Evolutionary conservation across 64 coral and sea anemone species (phyloP).

Genomic region (Montipora cactus): DNA sequence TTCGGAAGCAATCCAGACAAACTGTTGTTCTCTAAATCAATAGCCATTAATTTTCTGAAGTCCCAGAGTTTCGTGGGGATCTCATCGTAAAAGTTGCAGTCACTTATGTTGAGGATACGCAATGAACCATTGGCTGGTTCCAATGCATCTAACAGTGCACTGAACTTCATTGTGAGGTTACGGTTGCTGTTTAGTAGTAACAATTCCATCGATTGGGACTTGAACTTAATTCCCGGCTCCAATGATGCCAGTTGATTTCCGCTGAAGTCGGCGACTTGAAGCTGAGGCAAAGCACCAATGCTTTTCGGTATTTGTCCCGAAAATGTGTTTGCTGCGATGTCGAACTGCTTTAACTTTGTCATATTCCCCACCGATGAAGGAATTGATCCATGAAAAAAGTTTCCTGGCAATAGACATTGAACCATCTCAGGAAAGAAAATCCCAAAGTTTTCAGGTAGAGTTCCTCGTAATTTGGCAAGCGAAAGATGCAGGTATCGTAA

Average conservation of each 20-base stretch:
- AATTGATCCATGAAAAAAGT: conserved; percentile 43
- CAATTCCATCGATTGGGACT: conserved; percentile 35
- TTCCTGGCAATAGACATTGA: conserved; percentile 63
- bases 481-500: conserved; percentile 73
- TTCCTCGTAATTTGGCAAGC: conserved; percentile 50
- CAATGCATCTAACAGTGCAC: conserved; percentile 32
- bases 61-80: conserved; percentile 61
- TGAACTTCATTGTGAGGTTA: conserved; percentile 21
- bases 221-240: conserved; percentile 50
- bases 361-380: conserved; percentile 57
- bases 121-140: conserved; percentile 25
- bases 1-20: conserved; percentile 39
- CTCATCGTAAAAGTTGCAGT: conserved; percentile 44
- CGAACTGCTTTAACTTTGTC: conserved; percentile 43
- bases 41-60: conserved; percentile 54
- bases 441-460: conserved; percentile 71
- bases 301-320: conserved; percentile 52
- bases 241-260: conserved; percentile 38
- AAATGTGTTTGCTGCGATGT: conserved; percentile 56
- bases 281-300: conserved; percentile 13
- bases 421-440: conserved; percentile 51
- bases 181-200: conserved; percentile 45
- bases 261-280: conserved; percentile 58
- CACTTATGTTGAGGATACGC: conserved; percentile 71
- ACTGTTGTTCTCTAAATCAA: conserved; percentile 51